Base-by-base conservation (phyloP, 35 echinoderm and acorn worm species). In the Apostichopus californicus region DNA sequence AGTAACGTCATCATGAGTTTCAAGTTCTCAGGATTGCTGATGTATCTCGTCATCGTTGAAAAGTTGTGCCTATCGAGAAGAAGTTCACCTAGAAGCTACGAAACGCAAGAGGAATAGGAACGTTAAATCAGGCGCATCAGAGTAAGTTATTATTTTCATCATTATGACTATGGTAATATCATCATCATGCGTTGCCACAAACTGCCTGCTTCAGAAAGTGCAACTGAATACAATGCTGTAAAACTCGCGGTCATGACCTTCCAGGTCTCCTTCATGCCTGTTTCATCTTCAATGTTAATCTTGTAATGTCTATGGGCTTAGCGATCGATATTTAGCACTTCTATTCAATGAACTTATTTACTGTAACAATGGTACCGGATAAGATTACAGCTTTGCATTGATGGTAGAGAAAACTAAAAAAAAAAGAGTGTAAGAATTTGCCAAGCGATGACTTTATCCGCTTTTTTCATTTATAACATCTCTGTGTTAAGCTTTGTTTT, bases 1-100 rank as follows among this genome's bases (percentile, higher is more conserved):
- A 99, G 97, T 87, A 99, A 70, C 57, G 94, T 99, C 97, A 99
- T 99, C 97, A 99, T 99, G 24, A 96, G 93, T 59, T 99, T 99
- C 17, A 99, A 89, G 78, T 99, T 99, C 9, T 99, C 97, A 13
- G 97, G 93, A 77, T 99, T 99, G 77, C 97, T 96, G 83, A 99
- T 99, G 89, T 99, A 99, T 80, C 92, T 96, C 34, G 97, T 96
- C 97, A 99, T 99, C 26, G 93, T 94, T 66, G 95, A 89, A 88
- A 96, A 99, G 93, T 99, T 99, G 77, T 99, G 97, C 68, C 97
- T 92, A 87, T 99, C 97, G 18, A 99, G 90, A 52, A 99, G 93
- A 8, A 99, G 93, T 77, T 99, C 97, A 54, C 97, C 95, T 15
- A 99, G 97, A 34, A 99, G 95, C 95, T 99, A 15, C 59, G 82